A percentile compares a stretch with the other conserved stretches of the same genome.
phyloP scores from a whole-genome alignment of 2,113 vertebrate species.

The Stigmatopora nigra region DNA sequence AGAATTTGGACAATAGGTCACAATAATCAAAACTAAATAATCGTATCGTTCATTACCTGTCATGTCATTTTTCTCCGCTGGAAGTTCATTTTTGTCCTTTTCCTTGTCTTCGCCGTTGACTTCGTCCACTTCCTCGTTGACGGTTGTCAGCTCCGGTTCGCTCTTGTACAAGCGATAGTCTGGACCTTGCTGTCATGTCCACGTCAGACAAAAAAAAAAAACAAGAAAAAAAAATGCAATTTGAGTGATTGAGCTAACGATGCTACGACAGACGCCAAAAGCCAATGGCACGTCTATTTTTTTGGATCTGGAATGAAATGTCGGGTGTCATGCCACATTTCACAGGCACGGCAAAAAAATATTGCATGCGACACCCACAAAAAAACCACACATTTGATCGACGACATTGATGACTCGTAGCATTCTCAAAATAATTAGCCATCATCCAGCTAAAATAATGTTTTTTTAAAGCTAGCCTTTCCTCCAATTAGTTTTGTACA shows the following conservation, averaged over 20 bases:
- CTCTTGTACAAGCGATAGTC: conserved; percentile 98
- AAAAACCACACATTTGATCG: neutral
- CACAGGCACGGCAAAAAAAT: neutral
- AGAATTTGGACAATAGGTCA: conserved; percentile 9
- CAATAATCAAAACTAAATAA: too few species aligned
- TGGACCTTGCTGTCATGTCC: conserved; percentile 72
- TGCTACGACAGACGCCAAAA: neutral
- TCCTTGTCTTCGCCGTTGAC: conserved; percentile 79
- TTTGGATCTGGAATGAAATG: neutral
- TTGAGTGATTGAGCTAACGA: too few species aligned
- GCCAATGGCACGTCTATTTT: neutral
- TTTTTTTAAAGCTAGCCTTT: neutral
- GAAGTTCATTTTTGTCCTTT: conserved; percentile 75
- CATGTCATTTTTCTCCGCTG: conserved; percentile 71
- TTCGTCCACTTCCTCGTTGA: conserved; percentile 88
- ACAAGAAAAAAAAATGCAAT: too few species aligned
- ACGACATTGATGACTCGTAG: too few species aligned
- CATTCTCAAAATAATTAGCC: too few species aligned
- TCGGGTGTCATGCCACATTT: neutral
- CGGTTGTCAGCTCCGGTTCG: conserved; percentile 92
- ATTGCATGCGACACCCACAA: neutral
- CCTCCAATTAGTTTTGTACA: neutral
- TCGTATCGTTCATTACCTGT: conserved; percentile 66
- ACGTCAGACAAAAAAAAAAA: neutral
- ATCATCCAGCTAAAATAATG: too few species aligned